phyloP scores from a whole-genome alignment of 2,113 vertebrate genomes.

The Rissa tridactyla region DNA sequence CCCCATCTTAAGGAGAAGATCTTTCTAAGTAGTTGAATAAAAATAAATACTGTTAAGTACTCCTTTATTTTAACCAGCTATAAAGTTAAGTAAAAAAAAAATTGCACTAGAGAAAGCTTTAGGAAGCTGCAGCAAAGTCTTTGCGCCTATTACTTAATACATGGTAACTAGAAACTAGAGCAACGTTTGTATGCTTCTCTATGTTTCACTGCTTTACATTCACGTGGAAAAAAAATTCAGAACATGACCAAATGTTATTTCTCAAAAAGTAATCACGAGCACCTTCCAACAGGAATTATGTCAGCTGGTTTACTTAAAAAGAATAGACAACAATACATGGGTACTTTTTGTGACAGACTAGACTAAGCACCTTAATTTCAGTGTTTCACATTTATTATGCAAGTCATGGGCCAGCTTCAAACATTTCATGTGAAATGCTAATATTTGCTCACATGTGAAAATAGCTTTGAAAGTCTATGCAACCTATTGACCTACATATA shows the following conservation, averaged over 20 bases:
- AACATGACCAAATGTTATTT: not conserved
- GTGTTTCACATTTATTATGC: not conserved
- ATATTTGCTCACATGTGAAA: not conserved
- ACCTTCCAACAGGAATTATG: not conserved
- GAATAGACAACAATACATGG: not conserved
- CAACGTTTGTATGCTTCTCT: not conserved
- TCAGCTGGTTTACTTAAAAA: not conserved
- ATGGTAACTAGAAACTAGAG: not conserved
- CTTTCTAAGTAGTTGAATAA: not conserved
- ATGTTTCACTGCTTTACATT: not conserved
- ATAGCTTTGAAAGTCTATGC: not conserved
- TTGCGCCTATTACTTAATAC: not conserved
- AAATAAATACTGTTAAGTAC: not conserved
- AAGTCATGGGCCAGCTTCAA: not conserved
- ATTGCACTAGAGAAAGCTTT: not conserved
- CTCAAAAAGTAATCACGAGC: not conserved
- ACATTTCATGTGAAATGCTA: not conserved
- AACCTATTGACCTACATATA: not conserved
- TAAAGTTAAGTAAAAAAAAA: not conserved
- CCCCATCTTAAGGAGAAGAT: not conserved
- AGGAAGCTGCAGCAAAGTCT: not conserved
- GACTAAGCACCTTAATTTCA: not conserved
- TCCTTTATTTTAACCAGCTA: not conserved
- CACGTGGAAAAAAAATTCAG: not conserved
- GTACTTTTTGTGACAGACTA: not conserved